phyloP scores from a whole-genome alignment of 2,113 vertebrate species.

The Papio anubis region DNA sequence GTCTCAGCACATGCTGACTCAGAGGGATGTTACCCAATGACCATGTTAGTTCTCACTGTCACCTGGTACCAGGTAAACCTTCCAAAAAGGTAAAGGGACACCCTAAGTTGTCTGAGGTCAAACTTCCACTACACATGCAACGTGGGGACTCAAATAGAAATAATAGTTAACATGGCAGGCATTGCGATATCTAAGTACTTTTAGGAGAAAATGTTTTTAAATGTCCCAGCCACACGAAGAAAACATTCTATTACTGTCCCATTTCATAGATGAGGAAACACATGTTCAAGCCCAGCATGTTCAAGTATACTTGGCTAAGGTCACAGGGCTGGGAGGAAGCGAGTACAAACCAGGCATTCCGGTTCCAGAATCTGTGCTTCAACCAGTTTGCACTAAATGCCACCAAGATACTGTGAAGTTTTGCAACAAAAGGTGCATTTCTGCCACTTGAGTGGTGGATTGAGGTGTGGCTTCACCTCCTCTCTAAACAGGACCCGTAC shows the following conservation, averaged over 20 bases:
- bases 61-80: background rate
- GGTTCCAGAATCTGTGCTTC: too few relatives aligned
- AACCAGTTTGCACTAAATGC: accelerated
- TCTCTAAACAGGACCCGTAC: background rate
- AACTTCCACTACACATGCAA: background rate
- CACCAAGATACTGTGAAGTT: background rate
- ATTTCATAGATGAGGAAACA: background rate
- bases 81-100: background rate
- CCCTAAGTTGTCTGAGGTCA: background rate
- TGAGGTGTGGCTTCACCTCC: background rate
- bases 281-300: too few relatives aligned
- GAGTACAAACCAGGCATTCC: background rate
- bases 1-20: too few relatives aligned
- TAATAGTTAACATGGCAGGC: background rate
- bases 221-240: background rate
- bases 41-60: background rate
- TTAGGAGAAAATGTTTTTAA: background rate
- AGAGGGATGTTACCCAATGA: background rate
- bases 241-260: background rate
- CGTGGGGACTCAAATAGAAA: background rate
- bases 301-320: too few relatives aligned
- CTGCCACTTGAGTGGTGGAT: too few relatives aligned
- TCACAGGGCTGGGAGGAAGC: background rate
- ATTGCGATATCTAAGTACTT: background rate
- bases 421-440: background rate